A percentile compares a stretch with the other conserved stretches of the same genome.
These are phyloP conservation scores for Ruditapes philippinarum DNA, from an alignment of 1,140 invertebrate genomes.

Conservation along the genomic window DNA sequence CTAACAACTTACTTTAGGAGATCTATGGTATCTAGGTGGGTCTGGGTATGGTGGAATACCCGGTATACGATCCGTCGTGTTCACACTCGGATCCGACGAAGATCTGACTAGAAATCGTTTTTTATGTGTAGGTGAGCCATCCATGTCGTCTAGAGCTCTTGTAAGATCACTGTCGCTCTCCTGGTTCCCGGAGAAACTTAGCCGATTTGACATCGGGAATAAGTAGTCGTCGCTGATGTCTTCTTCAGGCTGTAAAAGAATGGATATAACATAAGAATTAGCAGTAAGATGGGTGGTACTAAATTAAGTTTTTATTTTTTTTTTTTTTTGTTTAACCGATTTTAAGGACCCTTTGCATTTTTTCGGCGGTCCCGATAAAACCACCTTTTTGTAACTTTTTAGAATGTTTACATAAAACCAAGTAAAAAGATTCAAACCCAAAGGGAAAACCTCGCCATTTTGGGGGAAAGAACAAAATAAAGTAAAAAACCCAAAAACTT, in stretches of 20 bases:
- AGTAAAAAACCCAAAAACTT: no score
- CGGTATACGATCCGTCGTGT: constrained; percentile 89
- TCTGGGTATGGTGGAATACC: constrained; percentile 91
- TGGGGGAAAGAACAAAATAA: no score
- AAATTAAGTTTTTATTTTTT: no score
- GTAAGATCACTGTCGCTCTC: constrained; percentile 95
- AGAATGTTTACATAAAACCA: no score
- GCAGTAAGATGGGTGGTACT: no score
- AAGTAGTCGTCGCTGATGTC: constrained; percentile 94
- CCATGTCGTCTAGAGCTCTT: constrained; percentile 79
- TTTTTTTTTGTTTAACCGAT: no score
- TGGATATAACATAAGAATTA: no score
- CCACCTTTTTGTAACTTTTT: no score
- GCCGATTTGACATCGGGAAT: constrained; percentile 98
- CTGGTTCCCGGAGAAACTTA: constrained; percentile 98
- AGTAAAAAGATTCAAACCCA: no score
- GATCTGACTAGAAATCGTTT: constrained; percentile 81
- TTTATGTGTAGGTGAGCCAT: constrained; percentile 76
- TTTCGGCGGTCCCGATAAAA: no score
- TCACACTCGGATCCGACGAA: constrained; percentile 90
- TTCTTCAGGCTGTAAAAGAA: constrained; percentile 86
- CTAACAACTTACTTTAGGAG: constrained; percentile 62
- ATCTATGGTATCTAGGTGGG: constrained; percentile 85
- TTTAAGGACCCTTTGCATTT: no score
- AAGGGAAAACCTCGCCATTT: no score